phyloP scores from a whole-genome alignment of 2,113 vertebrate species.

The Manacus vitellinus region DNA sequence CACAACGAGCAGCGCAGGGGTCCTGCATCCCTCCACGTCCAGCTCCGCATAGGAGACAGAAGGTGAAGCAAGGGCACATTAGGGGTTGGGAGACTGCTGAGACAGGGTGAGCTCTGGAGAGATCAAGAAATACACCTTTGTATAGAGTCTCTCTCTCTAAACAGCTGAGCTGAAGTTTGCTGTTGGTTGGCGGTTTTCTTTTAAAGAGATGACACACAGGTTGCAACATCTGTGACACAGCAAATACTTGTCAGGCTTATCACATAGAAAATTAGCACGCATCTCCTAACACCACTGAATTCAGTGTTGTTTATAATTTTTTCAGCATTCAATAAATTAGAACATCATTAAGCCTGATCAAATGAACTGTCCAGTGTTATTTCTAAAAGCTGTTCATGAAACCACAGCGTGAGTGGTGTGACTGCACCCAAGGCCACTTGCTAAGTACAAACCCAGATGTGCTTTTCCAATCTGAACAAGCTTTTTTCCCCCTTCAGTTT shows the following conservation, averaged over 20 bases:
- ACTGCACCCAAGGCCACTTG: accelerated
- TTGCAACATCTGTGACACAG: not conserved
- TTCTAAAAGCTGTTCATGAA: not conserved
- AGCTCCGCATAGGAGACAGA: accelerated
- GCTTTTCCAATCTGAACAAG: not conserved
- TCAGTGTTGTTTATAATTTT: not conserved
- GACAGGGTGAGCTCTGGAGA: not conserved
- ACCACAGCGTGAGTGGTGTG: not conserved
- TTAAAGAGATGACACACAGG: not conserved
- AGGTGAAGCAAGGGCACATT: not conserved
- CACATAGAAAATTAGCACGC: not conserved
- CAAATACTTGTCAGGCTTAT: not conserved
- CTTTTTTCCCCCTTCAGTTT: not conserved
- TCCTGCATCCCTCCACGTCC: not conserved
- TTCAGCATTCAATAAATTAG: not conserved
- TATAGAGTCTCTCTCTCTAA: not conserved
- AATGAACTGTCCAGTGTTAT: not conserved
- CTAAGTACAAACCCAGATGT: not conserved
- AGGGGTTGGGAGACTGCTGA: not conserved
- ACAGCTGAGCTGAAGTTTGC: accelerated
- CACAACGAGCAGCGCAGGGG: accelerated
- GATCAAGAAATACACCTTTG: not conserved
- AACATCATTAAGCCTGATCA: not conserved
- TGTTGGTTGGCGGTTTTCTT: not conserved
- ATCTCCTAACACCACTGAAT: not conserved